A percentile compares a stretch with the other conserved stretches of the same genome.
These are phyloP conservation scores for Taurulus bubalis DNA, from an alignment of 2,113 vertebrate species.

Conservation along the genomic window DNA sequence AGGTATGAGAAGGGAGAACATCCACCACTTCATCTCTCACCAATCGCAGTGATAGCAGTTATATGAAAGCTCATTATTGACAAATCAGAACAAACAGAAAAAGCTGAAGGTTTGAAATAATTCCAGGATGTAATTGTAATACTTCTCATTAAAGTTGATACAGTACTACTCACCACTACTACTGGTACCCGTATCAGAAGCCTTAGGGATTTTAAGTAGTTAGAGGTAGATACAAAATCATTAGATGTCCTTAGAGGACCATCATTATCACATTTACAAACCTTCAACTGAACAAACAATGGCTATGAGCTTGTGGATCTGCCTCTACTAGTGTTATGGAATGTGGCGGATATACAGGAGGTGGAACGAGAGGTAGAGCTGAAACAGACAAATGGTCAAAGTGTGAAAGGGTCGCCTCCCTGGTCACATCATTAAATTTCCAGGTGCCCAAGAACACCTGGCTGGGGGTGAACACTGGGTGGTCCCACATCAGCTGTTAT, in stretches of 20 bases:
- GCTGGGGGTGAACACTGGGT: conserved; percentile 59
- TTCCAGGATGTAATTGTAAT: conserved; percentile 8
- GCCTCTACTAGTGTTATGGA: conserved; percentile 5
- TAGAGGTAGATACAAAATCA: too few relatives aligned
- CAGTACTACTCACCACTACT: too few relatives aligned
- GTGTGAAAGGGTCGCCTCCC: conserved; percentile 60
- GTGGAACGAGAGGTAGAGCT: conserved; percentile 1
- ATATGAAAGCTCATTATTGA: not conserved
- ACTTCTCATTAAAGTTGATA: not conserved
- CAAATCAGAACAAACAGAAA: not conserved
- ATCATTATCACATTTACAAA: conserved; percentile 19
- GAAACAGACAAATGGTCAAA: conserved; percentile 52
- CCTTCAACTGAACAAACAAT: conserved; percentile 12
- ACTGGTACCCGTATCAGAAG: too few relatives aligned
- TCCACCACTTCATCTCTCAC: not conserved
- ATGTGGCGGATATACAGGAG: conserved; percentile 11
- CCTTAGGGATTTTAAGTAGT: too few relatives aligned
- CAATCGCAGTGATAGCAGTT: not conserved
- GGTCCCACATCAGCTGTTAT: conserved; percentile 69
- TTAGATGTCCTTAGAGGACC: not conserved
- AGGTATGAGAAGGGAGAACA: not conserved
- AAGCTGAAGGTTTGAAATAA: not conserved
- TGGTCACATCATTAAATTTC: conserved; percentile 75
- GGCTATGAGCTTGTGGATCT: conserved; percentile 9
- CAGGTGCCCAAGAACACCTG: conserved; percentile 70